A percentile compares a stretch with the other conserved stretches of the same genome.
phyloP scores from a whole-genome alignment of 2,797 vertebrate genomes.

The Melopsittacus undulatus region DNA sequence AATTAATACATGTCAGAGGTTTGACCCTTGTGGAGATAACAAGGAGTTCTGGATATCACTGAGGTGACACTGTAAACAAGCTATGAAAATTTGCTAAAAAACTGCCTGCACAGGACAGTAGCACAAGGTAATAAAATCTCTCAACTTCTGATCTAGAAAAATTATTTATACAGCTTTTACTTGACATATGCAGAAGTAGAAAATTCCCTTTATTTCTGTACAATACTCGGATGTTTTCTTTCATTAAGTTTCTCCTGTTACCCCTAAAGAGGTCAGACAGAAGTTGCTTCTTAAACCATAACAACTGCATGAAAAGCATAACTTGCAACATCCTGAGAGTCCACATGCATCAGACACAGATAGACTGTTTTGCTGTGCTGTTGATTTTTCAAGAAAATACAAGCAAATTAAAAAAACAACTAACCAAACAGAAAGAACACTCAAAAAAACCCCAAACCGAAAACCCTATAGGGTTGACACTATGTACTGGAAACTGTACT shows the following conservation, averaged over 20 bases:
- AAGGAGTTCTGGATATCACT: conserved; percentile 20
- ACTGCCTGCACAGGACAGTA: conserved; percentile 7
- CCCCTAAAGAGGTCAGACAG: conserved; percentile 10
- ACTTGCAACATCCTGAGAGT: background rate
- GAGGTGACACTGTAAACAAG: conserved; percentile 40
- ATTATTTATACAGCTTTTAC: conserved; percentile 6
- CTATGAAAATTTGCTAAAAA: conserved; percentile 20
- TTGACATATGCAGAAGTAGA: background rate
- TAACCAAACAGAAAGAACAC: background rate
- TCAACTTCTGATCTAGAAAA: conserved; percentile 19
- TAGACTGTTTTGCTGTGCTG: background rate
- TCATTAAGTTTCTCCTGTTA: conserved; percentile 19
- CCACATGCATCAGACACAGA: background rate
- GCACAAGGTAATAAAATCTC: conserved; percentile 50
- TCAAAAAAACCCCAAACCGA: background rate
- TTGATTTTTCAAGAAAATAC: conserved; percentile 13
- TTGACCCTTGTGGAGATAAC: conserved; percentile 52
- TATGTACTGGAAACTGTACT: background rate
- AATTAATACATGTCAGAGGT: conserved; percentile 63
- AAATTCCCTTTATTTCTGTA: background rate
- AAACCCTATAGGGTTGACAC: background rate
- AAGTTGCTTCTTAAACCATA: conserved; percentile 20
- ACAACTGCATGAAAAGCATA: background rate
- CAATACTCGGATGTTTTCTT: conserved; percentile 42
- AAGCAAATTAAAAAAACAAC: background rate